phyloP scores from a whole-genome alignment of 2,888 invertebrate genomes.

The Lasius platythorax region DNA sequence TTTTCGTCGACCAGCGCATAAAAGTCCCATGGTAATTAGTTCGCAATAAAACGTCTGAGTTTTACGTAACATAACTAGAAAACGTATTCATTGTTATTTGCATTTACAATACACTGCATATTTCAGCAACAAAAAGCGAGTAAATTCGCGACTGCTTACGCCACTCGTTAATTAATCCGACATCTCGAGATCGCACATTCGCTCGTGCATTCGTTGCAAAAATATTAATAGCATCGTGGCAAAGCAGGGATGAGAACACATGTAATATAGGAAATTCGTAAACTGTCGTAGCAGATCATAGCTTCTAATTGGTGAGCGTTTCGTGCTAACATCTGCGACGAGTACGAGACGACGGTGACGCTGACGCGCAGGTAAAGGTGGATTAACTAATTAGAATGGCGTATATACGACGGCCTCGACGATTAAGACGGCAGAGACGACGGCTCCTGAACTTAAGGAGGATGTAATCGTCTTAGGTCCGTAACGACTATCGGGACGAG shows the following conservation, averaged over 20 bases:
- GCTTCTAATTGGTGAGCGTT: conserved; percentile 63
- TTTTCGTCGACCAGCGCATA: background rate
- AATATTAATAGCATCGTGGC: conserved; percentile 8
- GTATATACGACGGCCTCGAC: conserved; percentile 72
- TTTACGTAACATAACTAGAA: conserved; percentile 8
- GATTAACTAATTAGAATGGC: conserved; percentile 78
- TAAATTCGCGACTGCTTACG: background rate
- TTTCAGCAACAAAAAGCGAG: background rate
- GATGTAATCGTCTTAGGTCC: conserved; percentile 81
- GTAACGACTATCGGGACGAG: conserved; percentile 79
- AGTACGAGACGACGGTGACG: conserved; percentile 35
- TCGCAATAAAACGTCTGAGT: background rate
- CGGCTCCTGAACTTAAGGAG: conserved; percentile 77
- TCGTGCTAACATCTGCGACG: conserved; percentile 66
- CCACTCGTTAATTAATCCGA: conserved; percentile 1
- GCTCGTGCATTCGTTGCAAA: background rate
- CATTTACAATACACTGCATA: background rate
- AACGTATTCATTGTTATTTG: background rate
- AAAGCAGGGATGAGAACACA: background rate
- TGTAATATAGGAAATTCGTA: conserved; percentile 37
- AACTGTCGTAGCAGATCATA: conserved; percentile 28
- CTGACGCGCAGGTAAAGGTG: conserved; percentile 63
- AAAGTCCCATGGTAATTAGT: conserved; percentile 27
- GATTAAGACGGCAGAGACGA: conserved; percentile 75
- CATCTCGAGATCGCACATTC: background rate